phyloP scores from a whole-genome alignment of 2,888 invertebrate genomes.

The Elegia similella region DNA sequence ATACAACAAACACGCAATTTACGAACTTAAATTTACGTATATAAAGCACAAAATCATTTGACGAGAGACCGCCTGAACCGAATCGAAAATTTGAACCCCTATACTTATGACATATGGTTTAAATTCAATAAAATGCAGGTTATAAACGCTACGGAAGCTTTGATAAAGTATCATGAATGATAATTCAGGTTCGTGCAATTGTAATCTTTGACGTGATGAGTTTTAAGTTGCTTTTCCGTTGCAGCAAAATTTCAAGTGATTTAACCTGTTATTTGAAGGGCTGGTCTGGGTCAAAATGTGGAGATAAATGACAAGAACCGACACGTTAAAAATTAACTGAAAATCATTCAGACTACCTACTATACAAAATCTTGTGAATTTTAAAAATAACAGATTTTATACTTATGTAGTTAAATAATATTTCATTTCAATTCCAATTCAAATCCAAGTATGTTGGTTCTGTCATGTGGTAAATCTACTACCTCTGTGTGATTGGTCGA shows the following conservation, averaged over 20 bases:
- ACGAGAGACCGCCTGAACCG: not conserved
- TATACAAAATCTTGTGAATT: too few species aligned
- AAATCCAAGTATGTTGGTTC: too few species aligned
- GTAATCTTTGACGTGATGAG: not conserved
- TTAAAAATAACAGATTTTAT: too few species aligned
- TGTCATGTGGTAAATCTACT: too few species aligned
- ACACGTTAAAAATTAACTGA: not conserved
- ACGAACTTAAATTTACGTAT: not conserved
- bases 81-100: not conserved
- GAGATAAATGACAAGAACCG: slow-evolving; percentile 9
- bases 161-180: slow-evolving; percentile 3
- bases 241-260: not conserved
- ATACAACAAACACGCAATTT: not conserved
- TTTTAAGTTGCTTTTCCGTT: not conserved
- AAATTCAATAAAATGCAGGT: not conserved
- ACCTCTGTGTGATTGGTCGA: too few species aligned
- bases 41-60: slow-evolving; percentile 13
- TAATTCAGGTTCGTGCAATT: not conserved
- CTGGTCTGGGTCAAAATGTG: slow-evolving; percentile 16
- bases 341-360: too few species aligned
- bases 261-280: slow-evolving; percentile 21
- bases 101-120: not conserved
- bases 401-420: too few species aligned
- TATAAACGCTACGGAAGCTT: slow-evolving; percentile 1
- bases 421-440: too few species aligned